Percentiles rank a stretch among this genome's conserved stretches.
Evolutionary conservation across 2,888 invertebrate species (phyloP).

Genomic region (Chalcosyrphus nemorum): DNA sequence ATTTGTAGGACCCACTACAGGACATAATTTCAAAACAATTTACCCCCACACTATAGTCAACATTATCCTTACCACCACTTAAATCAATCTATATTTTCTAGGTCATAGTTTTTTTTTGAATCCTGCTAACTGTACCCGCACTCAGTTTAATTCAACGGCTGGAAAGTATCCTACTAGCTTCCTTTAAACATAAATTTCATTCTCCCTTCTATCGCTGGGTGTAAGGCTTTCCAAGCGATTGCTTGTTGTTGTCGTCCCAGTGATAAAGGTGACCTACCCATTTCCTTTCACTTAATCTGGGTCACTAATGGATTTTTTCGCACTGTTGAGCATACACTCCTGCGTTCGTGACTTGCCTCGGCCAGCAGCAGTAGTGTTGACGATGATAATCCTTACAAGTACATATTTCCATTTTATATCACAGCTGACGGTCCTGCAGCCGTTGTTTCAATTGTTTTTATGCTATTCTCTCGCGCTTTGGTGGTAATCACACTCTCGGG

Average conservation of each 20-base stretch:
- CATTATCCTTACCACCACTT: background rate
- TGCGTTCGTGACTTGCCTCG: conserved; percentile 9
- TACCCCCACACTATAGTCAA: too few species aligned
- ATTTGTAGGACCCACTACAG: too few species aligned
- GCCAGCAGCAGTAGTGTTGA: background rate
- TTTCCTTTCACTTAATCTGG: conserved; percentile 19
- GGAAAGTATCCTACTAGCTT: background rate
- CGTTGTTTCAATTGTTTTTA: background rate
- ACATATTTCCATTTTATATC: background rate
- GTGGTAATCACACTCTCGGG: background rate
- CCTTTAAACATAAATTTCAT: background rate
- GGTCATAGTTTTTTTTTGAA: background rate
- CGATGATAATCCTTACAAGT: background rate
- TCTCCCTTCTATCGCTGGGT: background rate
- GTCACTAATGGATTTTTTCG: conserved; percentile 25
- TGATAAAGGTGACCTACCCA: background rate
- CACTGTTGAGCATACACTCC: background rate
- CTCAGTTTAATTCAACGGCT: background rate
- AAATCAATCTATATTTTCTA: background rate
- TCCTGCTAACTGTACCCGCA: background rate
- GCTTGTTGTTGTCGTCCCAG: background rate
- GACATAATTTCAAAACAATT: too few species aligned
- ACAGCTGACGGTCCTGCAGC: background rate
- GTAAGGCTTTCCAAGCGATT: background rate
- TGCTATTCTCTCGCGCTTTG: background rate